Base-by-base conservation (phyloP, 2,113 vertebrate genomes). In the Zosterops hypoxanthus region DNA sequence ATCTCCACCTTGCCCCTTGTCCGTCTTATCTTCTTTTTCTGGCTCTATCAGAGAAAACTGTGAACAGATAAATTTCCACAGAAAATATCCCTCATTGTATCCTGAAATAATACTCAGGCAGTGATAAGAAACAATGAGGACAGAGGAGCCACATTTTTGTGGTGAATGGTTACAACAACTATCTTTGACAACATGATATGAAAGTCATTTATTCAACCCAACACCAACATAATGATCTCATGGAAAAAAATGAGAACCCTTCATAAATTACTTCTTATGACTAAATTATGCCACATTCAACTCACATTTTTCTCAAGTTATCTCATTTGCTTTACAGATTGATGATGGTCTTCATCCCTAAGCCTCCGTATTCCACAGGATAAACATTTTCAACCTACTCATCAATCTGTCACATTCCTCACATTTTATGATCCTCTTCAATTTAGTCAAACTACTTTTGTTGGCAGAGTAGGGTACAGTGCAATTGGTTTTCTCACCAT, bases 231-330 rank as follows among this genome's bases (percentile, higher is more conserved):
- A 94, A 95, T 53, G 52, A 90, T 75, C 91, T 90, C 25, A 17
- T 33, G 42, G 55, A 70, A 93, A 95, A 93, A 95, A 91, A 94
- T 47, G 65, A 94, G 88, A 92, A 92, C 9, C 64, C 68, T 75
- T 96, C 87, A 86, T 86, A 96, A 90, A 90, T 93, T 86, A 95
- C 94, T 95, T 75, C 88, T 96, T 96, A 97, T 81, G 94, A 95
- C 85, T 96, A 94, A 92, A 96, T 96, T 97, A 96, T 93, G 76
- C 68, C 68, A 81, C 64, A 95, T 85, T 93, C 79, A 55, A 73
- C 64, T 96, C 94, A 93, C 90, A 96, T 96, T 94, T 96, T 95
- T 97, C 90, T 92, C 72, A 84, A 86, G 94, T 96, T 96, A 96
- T 88, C 94, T 93, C 78, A 92, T 94, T 93, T 86, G 23, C 89